A percentile compares a stretch with the other conserved stretches of the same genome.
These are phyloP conservation scores for Subacronicta megacephala DNA, from an alignment of 2,888 invertebrate species.

Conservation along the genomic window DNA sequence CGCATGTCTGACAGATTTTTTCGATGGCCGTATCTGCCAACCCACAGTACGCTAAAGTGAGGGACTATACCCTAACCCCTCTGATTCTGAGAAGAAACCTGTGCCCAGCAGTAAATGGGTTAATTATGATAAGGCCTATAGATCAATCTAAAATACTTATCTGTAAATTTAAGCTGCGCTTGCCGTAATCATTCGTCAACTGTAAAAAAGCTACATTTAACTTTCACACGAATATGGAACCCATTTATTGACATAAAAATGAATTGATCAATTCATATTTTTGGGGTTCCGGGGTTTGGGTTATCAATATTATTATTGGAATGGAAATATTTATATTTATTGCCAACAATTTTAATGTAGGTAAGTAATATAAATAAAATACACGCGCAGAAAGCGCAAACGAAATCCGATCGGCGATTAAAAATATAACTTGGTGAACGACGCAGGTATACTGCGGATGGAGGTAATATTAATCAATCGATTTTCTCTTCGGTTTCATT, in stretches of 20 bases:
- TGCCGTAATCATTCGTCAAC: too few relatives aligned
- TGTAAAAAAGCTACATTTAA: too few relatives aligned
- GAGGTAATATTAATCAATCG: background rate
- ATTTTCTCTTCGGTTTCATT: too few relatives aligned
- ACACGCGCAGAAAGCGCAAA: conserved; percentile 57
- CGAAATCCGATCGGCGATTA: conserved; percentile 71
- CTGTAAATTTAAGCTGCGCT: too few relatives aligned
- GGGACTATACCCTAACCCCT: too few relatives aligned
- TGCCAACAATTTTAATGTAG: conserved; percentile 67
- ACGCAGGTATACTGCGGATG: conserved; percentile 18
- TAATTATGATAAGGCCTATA: too few relatives aligned
- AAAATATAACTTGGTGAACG: conserved; percentile 60
- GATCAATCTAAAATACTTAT: too few relatives aligned
- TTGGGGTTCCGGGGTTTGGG: conserved; percentile 37
- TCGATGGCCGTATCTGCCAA: too few relatives aligned
- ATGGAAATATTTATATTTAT: conserved; percentile 61
- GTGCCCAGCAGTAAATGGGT: too few relatives aligned
- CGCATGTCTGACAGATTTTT: too few relatives aligned
- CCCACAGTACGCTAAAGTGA: too few relatives aligned
- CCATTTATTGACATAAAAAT: conserved; percentile 11
- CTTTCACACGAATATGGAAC: background rate
- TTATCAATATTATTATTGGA: conserved; percentile 59
- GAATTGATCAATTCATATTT: conserved; percentile 39
- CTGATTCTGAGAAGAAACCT: too few relatives aligned
- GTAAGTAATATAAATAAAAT: conserved; percentile 73